Evolutionary conservation across 2,797 vertebrate genomes (phyloP).

Genomic region (Poeciliopsis gracilis): DNA sequence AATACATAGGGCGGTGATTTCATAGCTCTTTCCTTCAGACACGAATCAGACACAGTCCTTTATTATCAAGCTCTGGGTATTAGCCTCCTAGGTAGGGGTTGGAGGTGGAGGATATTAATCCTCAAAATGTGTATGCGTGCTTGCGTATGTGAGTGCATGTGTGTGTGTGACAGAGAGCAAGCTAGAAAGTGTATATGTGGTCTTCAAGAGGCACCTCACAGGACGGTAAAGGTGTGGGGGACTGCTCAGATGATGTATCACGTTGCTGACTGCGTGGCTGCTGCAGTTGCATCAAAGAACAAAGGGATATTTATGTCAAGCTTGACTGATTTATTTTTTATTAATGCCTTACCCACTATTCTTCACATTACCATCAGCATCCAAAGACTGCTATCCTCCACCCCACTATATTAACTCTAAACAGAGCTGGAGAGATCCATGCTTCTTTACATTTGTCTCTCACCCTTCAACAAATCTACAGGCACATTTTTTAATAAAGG

Average conservation of each 20-base stretch:
- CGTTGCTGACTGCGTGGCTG: conserved; percentile 60
- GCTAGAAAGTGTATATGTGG: conserved; percentile 42
- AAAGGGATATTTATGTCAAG: conserved; percentile 82
- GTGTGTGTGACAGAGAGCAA: conserved; percentile 29
- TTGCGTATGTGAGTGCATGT: conserved; percentile 33
- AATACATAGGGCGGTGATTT: conserved; percentile 76
- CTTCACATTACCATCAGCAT: conserved; percentile 34
- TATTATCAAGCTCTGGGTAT: conserved; percentile 75
- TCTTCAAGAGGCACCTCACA: conserved; percentile 42
- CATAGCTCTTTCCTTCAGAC: conserved; percentile 78
- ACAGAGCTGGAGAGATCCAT: conserved; percentile 44
- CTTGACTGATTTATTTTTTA: conserved; percentile 78
- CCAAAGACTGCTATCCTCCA: conserved; percentile 36
- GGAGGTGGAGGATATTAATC: conserved; percentile 66
- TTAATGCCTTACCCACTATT: conserved; percentile 72
- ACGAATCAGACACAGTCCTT: conserved; percentile 72
- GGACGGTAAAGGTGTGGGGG: conserved; percentile 24
- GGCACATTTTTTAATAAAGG: conserved; percentile 16
- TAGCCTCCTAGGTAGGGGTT: conserved; percentile 58
- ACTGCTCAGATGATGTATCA: conserved; percentile 54
- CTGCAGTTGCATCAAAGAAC: conserved; percentile 78
- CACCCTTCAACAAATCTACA: conserved; percentile 35
- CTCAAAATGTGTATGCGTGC: conserved; percentile 24
- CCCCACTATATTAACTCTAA: conserved; percentile 53
- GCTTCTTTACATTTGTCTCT: conserved; percentile 55